Conservation (phyloP, 1,140 invertebrate genomes). For the Muscidifurax raptorellus region DNA sequence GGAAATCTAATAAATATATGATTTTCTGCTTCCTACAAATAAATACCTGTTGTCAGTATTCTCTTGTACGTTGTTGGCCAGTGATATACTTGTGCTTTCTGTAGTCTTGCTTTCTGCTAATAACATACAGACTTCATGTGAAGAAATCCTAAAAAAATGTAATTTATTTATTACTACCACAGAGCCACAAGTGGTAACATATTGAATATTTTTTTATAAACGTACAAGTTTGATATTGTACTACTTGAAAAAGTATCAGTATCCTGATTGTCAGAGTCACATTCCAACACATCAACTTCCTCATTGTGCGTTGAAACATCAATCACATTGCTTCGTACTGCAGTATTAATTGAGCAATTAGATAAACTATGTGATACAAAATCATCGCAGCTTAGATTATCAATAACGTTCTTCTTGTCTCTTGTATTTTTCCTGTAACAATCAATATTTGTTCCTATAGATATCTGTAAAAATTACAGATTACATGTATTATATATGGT, state of each 20-base stretch:
- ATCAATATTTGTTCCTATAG: neutral
- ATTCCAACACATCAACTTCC: neutral
- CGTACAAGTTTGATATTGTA: neutral
- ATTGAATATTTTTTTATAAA: neutral
- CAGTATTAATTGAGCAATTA: neutral
- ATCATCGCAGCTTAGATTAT: neutral
- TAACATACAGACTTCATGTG: too few relatives aligned
- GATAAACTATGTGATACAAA: neutral
- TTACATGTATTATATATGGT: neutral
- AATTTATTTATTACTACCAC: too few relatives aligned
- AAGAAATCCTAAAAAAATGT: too few relatives aligned
- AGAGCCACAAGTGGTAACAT: neutral
- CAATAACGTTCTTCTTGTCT: neutral
- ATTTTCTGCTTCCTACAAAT: neutral
- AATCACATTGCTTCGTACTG: neutral
- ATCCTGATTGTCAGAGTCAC: neutral
- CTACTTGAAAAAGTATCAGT: neutral
- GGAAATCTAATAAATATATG: neutral
- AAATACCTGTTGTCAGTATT: too few relatives aligned
- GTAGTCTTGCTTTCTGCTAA: too few relatives aligned
- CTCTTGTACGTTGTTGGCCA: too few relatives aligned
- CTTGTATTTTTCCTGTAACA: neutral
- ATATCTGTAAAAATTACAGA: neutral
- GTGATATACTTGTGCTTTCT: too few relatives aligned
- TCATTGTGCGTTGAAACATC: neutral